Percentiles rank a stretch among this genome's conserved stretches.
Evolutionary conservation across 2,113 vertebrate species (phyloP).

Genomic region (Pogonocichla stellata): DNA sequence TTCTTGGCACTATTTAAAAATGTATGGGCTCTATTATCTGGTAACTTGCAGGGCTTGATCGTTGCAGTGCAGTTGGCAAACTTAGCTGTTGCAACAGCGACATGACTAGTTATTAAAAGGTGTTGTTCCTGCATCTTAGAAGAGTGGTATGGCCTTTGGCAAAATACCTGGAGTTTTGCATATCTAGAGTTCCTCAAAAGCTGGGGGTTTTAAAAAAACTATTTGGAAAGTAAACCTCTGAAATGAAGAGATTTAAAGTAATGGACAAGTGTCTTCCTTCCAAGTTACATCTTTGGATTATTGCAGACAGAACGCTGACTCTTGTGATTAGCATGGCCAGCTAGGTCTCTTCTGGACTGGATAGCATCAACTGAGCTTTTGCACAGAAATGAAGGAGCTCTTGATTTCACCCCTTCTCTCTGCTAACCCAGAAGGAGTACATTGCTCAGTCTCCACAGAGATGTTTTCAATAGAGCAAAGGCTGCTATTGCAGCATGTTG

Average conservation of each 20-base stretch:
- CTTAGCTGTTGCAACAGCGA: neutral
- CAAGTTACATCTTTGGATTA: neutral
- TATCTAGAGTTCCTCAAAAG: neutral
- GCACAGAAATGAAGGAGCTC: neutral
- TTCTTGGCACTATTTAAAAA: neutral
- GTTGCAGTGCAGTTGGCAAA: neutral
- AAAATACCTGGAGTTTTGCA: neutral
- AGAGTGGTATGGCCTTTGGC: neutral
- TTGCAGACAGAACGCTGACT: neutral
- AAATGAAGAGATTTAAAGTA: neutral
- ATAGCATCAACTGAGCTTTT: neutral
- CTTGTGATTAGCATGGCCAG: neutral
- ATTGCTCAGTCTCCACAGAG: neutral
- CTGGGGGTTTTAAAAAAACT: neutral
- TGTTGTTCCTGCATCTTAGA: accelerated
- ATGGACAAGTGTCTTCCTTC: neutral
- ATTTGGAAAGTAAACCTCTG: neutral
- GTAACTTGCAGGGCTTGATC: neutral
- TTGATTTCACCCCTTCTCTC: neutral
- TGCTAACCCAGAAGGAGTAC: neutral
- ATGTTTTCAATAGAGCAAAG: neutral
- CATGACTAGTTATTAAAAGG: neutral
- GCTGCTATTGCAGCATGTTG: neutral
- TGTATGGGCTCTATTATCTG: neutral
- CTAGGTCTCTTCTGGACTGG: neutral